Conservation (phyloP, 2,113 vertebrate species). For the Lates calcarifer region DNA sequence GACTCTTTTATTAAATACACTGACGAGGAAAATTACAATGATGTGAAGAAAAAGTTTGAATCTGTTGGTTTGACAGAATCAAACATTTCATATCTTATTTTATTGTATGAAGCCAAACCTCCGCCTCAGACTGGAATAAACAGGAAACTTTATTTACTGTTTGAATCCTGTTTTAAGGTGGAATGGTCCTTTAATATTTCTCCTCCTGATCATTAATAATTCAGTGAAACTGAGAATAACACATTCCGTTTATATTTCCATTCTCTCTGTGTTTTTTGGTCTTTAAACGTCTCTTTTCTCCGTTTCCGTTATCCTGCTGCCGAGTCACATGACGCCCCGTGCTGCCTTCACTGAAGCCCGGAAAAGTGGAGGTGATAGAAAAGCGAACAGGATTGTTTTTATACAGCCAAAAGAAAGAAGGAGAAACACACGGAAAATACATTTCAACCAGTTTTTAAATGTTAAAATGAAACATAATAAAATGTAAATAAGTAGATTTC, state of each 20-base stretch:
- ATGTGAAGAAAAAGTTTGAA: too few relatives aligned
- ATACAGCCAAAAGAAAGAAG: not conserved
- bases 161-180: not conserved
- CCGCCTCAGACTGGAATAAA: too few relatives aligned
- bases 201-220: not conserved
- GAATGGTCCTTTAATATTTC: not conserved
- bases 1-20: too few relatives aligned
- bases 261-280: not conserved
- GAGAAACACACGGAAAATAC: not conserved
- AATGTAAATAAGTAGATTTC: too few relatives aligned
- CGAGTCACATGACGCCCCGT: conserved; percentile 49
- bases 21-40: too few relatives aligned
- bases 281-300: not conserved
- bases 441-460: too few relatives aligned
- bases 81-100: too few relatives aligned
- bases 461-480: too few relatives aligned
- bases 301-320: conserved; percentile 49
- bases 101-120: too few relatives aligned
- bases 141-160: too few relatives aligned
- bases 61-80: too few relatives aligned
- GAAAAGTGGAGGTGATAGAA: not conserved
- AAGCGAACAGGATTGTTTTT: not conserved
- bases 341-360: conserved; percentile 34
- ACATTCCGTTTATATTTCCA: not conserved
- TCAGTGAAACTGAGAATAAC: not conserved